phyloP scores from a whole-genome alignment of 64 coral and sea anemone species.

The Actinia equina region DNA sequence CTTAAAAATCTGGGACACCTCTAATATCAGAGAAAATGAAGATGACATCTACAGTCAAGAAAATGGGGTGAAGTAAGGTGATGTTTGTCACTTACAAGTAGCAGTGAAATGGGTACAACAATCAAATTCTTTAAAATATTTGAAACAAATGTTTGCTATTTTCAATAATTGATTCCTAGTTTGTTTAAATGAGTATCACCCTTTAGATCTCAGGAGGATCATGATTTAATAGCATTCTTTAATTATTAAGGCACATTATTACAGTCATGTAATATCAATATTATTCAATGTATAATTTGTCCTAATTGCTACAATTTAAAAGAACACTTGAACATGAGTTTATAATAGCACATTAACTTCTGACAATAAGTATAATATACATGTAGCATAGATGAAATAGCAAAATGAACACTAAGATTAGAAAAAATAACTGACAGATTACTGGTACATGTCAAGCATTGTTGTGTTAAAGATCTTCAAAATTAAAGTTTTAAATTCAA shows the following conservation, averaged over 20 bases:
- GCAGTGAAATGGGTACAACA: not conserved
- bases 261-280: not conserved
- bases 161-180: not conserved
- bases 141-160: not conserved
- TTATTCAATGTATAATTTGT: not conserved
- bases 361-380: no score
- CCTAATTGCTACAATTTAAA: not conserved
- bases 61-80: conserved; percentile 73
- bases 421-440: no score
- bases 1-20: conserved; percentile 83
- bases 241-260: not conserved
- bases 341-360: no score
- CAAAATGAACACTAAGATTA: no score
- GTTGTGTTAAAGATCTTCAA: no score
- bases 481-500: no score
- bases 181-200: not conserved
- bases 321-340: not conserved
- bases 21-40: conserved; percentile 88
- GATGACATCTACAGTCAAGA: conserved; percentile 88
- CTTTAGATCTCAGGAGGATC: not conserved
- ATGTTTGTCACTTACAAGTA: not conserved
- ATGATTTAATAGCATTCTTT: not conserved
- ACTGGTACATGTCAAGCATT: no score
- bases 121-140: not conserved
- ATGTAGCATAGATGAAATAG: no score